phyloP scores from a whole-genome alignment of 2,113 vertebrate genomes.

The Patagioenas fasciata region DNA sequence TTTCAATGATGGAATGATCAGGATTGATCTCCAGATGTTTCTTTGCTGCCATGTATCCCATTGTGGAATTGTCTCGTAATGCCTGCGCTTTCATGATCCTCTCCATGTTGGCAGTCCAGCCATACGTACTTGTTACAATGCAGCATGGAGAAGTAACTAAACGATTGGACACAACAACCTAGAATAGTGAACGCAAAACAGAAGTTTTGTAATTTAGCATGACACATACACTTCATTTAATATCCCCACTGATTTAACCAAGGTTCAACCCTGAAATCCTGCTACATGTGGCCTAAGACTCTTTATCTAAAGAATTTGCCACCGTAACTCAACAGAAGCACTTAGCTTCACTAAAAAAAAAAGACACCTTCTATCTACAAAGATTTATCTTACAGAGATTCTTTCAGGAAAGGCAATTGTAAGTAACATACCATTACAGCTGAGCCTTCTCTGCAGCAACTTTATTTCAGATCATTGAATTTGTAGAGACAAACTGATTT shows the following conservation, averaged over 20 bases:
- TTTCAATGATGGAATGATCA: slow-evolving; percentile 83
- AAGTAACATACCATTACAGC: rapidly evolving
- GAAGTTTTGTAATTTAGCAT: rapidly evolving
- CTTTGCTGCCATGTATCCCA: slow-evolving; percentile 89
- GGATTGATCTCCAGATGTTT: slow-evolving; percentile 85
- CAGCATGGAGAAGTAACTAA: slow-evolving; percentile 82
- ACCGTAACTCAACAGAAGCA: background rate
- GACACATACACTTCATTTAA: rapidly evolving
- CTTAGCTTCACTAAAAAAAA: background rate
- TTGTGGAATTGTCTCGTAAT: slow-evolving; percentile 82
- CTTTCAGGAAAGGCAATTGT: rapidly evolving
- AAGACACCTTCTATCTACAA: rapidly evolving
- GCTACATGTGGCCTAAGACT: background rate
- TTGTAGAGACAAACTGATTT: rapidly evolving
- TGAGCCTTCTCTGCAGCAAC: background rate
- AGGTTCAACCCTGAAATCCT: background rate
- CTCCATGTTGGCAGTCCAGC: slow-evolving; percentile 89
- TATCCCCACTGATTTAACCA: rapidly evolving
- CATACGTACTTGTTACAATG: slow-evolving; percentile 80
- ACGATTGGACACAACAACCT: slow-evolving; percentile 84
- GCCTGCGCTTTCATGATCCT: slow-evolving; percentile 87
- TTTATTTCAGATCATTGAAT: rapidly evolving
- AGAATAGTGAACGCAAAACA: rapidly evolving
- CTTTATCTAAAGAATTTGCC: too few species aligned
- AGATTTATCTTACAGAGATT: background rate